Percentiles rank a stretch among this genome's conserved stretches.
These are phyloP conservation scores for Phyto melanocephala DNA, from an alignment of 2,888 invertebrate species.

Conservation along the genomic window DNA sequence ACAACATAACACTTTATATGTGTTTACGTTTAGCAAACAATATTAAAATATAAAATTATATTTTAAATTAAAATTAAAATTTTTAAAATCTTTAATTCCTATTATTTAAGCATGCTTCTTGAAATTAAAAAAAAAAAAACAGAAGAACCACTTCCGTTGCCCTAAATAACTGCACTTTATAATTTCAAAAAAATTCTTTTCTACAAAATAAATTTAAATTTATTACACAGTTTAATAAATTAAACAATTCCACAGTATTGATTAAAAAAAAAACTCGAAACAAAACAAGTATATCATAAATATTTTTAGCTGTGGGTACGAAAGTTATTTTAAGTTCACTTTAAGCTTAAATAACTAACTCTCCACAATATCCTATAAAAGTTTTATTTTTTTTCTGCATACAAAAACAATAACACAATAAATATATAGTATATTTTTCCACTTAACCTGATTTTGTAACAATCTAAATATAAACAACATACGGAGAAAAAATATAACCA, in stretches of 20 bases:
- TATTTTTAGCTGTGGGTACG: conserved; percentile 21
- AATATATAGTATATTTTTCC: conserved; percentile 57
- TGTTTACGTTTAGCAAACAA: too few species aligned
- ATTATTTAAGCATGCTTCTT: too few species aligned
- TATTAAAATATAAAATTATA: too few species aligned
- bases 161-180: background rate
- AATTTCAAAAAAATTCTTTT: background rate
- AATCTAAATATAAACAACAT: conserved; percentile 57
- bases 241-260: background rate
- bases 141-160: background rate
- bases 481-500: conserved; percentile 41
- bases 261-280: background rate
- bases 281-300: background rate
- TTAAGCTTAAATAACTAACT: conserved; percentile 51
- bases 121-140: background rate
- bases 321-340: conserved; percentile 45
- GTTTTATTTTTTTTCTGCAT: background rate
- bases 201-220: conserved; percentile 11
- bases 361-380: conserved; percentile 32
- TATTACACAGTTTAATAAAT: conserved; percentile 9
- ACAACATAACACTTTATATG: too few species aligned
- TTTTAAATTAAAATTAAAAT: too few species aligned
- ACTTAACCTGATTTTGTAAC: conserved; percentile 64
- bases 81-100: too few species aligned
- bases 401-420: conserved; percentile 2